Evolutionary conservation across 2,888 invertebrate species (phyloP), one percentile per base, ranked within the genome.

Genomic region (Nomada ruficornis): DNA sequence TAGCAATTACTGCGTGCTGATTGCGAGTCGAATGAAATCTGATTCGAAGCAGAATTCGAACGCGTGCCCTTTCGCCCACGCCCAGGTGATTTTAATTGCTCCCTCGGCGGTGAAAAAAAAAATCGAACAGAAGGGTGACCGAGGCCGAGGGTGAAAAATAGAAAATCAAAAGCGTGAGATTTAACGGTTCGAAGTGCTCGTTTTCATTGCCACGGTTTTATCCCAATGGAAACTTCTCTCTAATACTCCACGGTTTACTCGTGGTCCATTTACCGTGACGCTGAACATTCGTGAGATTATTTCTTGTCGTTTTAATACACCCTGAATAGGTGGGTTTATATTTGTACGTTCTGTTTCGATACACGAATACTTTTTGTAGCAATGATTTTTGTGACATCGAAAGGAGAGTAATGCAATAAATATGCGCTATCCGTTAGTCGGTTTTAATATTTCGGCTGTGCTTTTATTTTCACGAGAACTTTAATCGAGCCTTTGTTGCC

Each of bases 1-100:
- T 82, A 80, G 64, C 81, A 80, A 80, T 82, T 75, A 74, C 71
- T 70, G 75, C 55, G 70, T 64, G 62, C 62, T 80, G 80, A 82
- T 80, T 80, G 75, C 80, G 54, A 68, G 60, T 29, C 52, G 50
- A 60, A 67, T 67, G 72, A 44, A 78, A 80, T 78, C 72, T 63
- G 67, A 57, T 77, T 77, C 74, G 44, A 26, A 59, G 26, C 54
- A 54, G 57, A 71, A 74, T 68, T 71, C 67, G 52, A 64, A 20
- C 55, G 47, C 20, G 55, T 59, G 59, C 50, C 50, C 29, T 50
- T 77, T 73, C 70, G n/a, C 62, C 29, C 23, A 23, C 74, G 44
- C 52, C 62, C 57, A 63, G 68, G 36, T 26, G 54, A 71, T 70
- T 82, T 77, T 54, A 82, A 64, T 72, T 36, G 67, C 18, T 50